Evolutionary conservation across 2,113 vertebrate genomes (phyloP).

Genomic region (Marmota flaviventris): DNA sequence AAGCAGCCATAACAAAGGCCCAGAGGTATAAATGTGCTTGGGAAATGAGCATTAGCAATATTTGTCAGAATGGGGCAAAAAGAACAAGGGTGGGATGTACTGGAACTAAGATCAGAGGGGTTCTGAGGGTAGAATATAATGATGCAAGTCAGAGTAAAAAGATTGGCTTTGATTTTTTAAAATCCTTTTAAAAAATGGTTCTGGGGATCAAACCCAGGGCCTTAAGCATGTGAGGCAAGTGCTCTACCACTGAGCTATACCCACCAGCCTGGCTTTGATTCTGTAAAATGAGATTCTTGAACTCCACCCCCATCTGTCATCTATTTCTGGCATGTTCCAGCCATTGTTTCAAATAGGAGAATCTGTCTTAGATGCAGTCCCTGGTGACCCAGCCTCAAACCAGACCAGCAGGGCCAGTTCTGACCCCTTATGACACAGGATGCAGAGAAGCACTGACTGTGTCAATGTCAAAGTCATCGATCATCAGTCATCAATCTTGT

Average conservation of each 20-base stretch:
- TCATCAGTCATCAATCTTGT: not conserved
- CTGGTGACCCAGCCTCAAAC: not conserved
- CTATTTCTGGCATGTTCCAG: not conserved
- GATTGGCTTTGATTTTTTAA: not conserved
- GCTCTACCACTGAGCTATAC: no score
- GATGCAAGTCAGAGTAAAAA: not conserved
- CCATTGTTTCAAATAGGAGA: not conserved
- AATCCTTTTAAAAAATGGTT: no score
- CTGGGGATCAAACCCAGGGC: not conserved
- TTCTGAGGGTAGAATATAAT: not conserved
- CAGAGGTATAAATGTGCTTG: not conserved
- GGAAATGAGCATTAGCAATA: not conserved
- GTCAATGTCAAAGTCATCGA: not conserved
- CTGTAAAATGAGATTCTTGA: not conserved
- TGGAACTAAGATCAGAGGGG: not conserved
- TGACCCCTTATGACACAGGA: not conserved
- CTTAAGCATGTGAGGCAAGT: no score
- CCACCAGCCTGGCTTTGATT: not conserved
- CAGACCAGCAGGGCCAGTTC: not conserved
- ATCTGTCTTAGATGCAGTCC: not conserved
- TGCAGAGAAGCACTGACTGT: not conserved
- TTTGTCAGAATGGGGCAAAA: not conserved
- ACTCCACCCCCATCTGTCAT: not conserved
- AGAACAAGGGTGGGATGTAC: not conserved
- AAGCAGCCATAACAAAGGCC: not conserved